Evolutionary conservation across 2,888 invertebrate species (phyloP), one percentile per base, ranked within the genome.

Genomic region (Lithophane ornitopus): DNA sequence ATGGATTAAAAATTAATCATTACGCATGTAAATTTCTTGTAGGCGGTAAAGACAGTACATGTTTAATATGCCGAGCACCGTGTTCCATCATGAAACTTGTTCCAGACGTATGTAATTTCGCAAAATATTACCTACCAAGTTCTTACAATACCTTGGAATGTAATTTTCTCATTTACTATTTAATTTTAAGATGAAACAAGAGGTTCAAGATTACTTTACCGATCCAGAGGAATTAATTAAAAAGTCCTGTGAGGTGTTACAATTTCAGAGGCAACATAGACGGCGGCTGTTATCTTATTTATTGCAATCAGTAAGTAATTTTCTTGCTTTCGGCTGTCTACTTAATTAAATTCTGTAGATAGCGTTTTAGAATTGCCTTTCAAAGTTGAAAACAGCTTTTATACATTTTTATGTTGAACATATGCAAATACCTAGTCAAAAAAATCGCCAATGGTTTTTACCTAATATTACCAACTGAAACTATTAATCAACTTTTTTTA

Each of bases 191-290:
- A 96, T 97, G 97, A 95, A 95, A 86, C 93, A 94, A 88, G 96
- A 97, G 80, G 92, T 97, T 80, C 96, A 96, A 92, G 96, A 97
- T 85, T 97, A 96, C 89, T 97, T 97, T 85, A 95, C 95, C 61
- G 97, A 97, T 81, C 97, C 97, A 6, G 96, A 96, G 86, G 96
- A 97, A 89, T 92, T 97, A 82, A 93, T 97, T 78, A 94, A 94
- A 85, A 96, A 96, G 88, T 92, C 95, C 76, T 94, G 94, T 86
- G 95, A 95, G 91, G 95, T 96, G 82, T 89, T 97, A 87, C 94
- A 96, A 81, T 97, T 97, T 90, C 97, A 97, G 89, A 94, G 92
- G 87, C 95, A 96, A 84, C 97, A 97, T 80, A 93, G 97, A 76
- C 91, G 95, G 75, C 93, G 96, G 70, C 91, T 97, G 80, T 88